Conservation (phyloP, 2,888 invertebrate genomes). For the Drosophila anomalata region DNA sequence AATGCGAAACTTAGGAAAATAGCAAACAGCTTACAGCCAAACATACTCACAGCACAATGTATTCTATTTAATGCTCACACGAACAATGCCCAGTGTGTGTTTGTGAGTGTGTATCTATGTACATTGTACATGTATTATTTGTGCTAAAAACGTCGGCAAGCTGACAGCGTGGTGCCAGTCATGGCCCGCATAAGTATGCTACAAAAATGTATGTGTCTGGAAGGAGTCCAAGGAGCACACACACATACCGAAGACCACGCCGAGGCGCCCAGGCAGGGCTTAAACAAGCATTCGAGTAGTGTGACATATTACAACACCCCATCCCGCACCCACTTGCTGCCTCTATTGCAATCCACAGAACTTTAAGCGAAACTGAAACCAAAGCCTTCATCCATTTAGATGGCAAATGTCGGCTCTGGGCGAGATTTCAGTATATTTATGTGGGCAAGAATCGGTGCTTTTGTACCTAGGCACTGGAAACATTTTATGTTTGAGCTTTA, state of each 20-base stretch:
- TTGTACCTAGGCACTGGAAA: slow-evolving; percentile 3
- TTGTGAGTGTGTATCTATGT: slow-evolving; percentile 3
- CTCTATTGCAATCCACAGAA: slow-evolving; percentile 25
- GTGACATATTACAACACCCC: slow-evolving; percentile 75
- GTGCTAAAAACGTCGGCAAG: slow-evolving; percentile 72
- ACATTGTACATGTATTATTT: slow-evolving; percentile 50
- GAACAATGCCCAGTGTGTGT: slow-evolving; percentile 9
- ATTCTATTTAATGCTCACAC: slow-evolving; percentile 39
- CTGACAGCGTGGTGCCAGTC: slow-evolving; percentile 71
- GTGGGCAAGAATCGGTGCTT: not conserved
- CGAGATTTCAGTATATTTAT: slow-evolving; percentile 9
- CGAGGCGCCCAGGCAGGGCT: slow-evolving; percentile 36
- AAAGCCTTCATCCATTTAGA: slow-evolving; percentile 29
- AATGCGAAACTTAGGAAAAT: slow-evolving; percentile 58
- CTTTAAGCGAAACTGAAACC: slow-evolving; percentile 40
- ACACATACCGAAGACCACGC: slow-evolving; percentile 1
- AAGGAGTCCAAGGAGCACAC: slow-evolving; percentile 27
- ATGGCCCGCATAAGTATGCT: slow-evolving; percentile 75
- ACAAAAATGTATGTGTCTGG: slow-evolving; percentile 46
- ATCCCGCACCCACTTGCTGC: slow-evolving; percentile 7
- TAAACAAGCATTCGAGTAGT: slow-evolving; percentile 71
- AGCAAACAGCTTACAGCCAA: slow-evolving; percentile 61
- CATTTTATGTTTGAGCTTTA: not conserved
- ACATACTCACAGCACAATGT: slow-evolving; percentile 29
- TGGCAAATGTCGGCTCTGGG: slow-evolving; percentile 28